phyloP scores from a whole-genome alignment of 2,888 invertebrate genomes.

The Bugulina stolonifera region DNA sequence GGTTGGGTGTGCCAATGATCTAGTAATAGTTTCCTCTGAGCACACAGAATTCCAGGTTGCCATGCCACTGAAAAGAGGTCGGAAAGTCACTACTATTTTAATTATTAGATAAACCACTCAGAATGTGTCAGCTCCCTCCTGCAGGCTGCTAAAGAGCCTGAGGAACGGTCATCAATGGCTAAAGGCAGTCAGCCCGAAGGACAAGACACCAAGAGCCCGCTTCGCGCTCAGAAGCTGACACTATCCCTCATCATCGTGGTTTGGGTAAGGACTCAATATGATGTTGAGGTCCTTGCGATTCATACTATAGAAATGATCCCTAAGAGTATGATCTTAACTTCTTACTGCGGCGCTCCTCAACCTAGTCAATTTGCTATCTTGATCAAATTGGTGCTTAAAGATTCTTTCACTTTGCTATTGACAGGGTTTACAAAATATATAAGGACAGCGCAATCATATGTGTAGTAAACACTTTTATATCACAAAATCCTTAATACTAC shows the following conservation, averaged over 20 bases:
- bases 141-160: constrained; percentile 2
- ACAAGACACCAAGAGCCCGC: constrained; percentile 1
- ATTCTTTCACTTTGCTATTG: too few species aligned
- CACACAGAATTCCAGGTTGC: too few species aligned
- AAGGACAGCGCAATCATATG: too few species aligned
- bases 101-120: constrained; percentile 21
- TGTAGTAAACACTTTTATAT: too few species aligned
- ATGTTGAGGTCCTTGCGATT: constrained; percentile 26
- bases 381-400: background rate
- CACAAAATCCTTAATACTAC: too few species aligned
- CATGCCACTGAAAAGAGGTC: too few species aligned
- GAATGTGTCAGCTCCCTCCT: constrained; percentile 25
- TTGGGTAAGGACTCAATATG: constrained; percentile 24
- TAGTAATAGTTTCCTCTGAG: too few species aligned
- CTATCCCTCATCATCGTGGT: constrained; percentile 25
- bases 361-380: background rate
- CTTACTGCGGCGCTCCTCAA: background rate
- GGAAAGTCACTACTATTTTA: too few species aligned
- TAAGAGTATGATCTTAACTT: constrained; percentile 24
- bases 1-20: too few species aligned
- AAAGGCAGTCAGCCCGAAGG: background rate
- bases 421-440: too few species aligned
- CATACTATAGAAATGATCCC: constrained; percentile 26
- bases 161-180: constrained; percentile 26
- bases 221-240: constrained; percentile 26